These are phyloP conservation scores for Harpalus rubripes DNA, from an alignment of 2,888 invertebrate species.

Conservation along the genomic window DNA sequence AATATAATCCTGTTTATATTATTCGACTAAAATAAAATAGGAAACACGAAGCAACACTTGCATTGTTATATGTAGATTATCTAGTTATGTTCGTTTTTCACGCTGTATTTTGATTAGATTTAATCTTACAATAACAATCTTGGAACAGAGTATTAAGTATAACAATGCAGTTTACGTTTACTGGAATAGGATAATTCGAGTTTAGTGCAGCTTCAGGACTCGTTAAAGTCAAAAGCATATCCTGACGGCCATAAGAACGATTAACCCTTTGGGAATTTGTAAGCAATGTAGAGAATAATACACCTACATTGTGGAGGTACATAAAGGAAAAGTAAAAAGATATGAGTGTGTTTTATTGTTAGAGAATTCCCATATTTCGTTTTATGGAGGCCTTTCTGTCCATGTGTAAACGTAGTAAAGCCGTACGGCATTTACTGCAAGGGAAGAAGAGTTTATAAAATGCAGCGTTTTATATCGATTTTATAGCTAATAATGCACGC, in stretches of 20 bases:
- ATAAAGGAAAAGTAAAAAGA: slow-evolving; percentile 25
- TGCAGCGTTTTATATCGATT: slow-evolving; percentile 42
- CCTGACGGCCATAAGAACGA: not conserved
- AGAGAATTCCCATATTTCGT: slow-evolving; percentile 34
- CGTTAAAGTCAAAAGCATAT: slow-evolving; percentile 20
- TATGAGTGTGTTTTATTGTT: slow-evolving; percentile 26
- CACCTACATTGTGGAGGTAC: not conserved
- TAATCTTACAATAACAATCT: slow-evolving; percentile 10
- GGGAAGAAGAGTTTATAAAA: slow-evolving; percentile 34
- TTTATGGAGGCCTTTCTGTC: slow-evolving; percentile 25
- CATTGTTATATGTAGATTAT: no score
- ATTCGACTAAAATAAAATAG: no score
- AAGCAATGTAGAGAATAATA: not conserved
- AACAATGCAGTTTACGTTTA: slow-evolving; percentile 20
- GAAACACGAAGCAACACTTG: no score
- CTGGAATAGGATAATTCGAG: slow-evolving; percentile 20
- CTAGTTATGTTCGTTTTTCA: no score
- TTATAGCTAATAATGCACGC: slow-evolving; percentile 40
- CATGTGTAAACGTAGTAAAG: slow-evolving; percentile 20
- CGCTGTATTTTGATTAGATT: no score
- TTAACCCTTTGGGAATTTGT: slow-evolving; percentile 24
- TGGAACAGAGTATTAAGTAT: slow-evolving; percentile 4
- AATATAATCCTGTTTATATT: no score
- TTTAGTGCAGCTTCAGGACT: slow-evolving; percentile 33
- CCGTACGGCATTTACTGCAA: slow-evolving; percentile 8